Percentiles rank a stretch among this genome's conserved stretches.
phyloP scores from a whole-genome alignment of 2,888 invertebrate species.

The Rhamnusium bicolor region DNA sequence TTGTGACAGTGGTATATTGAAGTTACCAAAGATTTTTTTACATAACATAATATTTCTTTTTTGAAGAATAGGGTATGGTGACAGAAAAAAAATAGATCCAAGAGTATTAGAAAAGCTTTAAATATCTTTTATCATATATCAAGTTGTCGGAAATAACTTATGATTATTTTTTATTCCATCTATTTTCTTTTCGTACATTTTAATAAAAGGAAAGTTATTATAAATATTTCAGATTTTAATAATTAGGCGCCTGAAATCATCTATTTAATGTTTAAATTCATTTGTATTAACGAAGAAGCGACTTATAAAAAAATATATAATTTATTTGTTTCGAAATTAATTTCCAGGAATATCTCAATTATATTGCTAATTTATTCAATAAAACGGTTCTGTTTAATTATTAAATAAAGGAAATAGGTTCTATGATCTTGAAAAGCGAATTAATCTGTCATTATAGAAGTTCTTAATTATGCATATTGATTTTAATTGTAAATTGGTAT shows the following conservation, averaged over 20 bases:
- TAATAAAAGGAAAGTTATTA: neutral
- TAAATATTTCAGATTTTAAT: neutral
- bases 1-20: too few relatives aligned
- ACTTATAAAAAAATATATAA: neutral
- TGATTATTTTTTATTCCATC: too few relatives aligned
- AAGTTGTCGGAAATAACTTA: too few relatives aligned
- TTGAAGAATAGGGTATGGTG: too few relatives aligned
- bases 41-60: too few relatives aligned
- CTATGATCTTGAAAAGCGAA: constrained; percentile 1
- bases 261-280: constrained; percentile 6
- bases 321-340: neutral
- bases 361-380: constrained; percentile 14
- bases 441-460: constrained; percentile 15
- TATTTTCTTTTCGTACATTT: too few relatives aligned
- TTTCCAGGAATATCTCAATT: constrained; percentile 11
- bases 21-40: too few relatives aligned
- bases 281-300: neutral
- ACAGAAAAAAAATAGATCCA: too few relatives aligned
- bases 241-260: neutral
- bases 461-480: neutral
- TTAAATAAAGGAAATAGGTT: neutral
- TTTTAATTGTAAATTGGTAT: constrained; percentile 1
- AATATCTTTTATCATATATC: too few relatives aligned
- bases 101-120: too few relatives aligned
- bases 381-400: neutral